Evolutionary conservation across 2,113 vertebrate genomes (phyloP).

Genomic region (Probosciger aterrimus): DNA sequence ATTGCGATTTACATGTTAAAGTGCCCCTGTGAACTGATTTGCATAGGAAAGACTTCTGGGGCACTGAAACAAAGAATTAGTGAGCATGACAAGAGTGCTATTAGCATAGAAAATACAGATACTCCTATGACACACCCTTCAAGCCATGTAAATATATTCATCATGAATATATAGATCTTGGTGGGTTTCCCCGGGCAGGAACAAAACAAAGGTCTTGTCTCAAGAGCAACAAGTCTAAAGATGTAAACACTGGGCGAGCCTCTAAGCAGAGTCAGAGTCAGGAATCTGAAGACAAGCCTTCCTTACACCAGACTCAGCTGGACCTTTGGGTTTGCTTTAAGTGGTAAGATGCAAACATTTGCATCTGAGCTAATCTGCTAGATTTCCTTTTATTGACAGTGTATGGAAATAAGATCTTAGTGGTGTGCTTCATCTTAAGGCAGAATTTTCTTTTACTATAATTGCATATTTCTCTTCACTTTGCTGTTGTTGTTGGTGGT

Average conservation of each 20-base stretch:
- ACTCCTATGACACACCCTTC: slow-evolving; percentile 27
- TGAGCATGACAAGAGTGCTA: slow-evolving; percentile 41
- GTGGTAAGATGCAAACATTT: neutral
- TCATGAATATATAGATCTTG: slow-evolving; percentile 40
- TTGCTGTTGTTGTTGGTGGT: neutral
- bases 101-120: slow-evolving; percentile 61
- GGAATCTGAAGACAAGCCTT: neutral
- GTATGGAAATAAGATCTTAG: neutral
- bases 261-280: neutral
- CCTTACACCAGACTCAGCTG: neutral
- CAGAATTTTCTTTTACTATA: neutral
- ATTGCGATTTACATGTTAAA: slow-evolving; percentile 76
- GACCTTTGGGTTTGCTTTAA: neutral
- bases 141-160: slow-evolving; percentile 35
- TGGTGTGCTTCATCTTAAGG: neutral
- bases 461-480: neutral
- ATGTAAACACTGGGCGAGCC: neutral
- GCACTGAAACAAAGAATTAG: slow-evolving; percentile 69
- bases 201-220: neutral
- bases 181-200: neutral
- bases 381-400: neutral
- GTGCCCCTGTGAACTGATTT: slow-evolving; percentile 70
- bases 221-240: neutral
- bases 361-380: neutral
- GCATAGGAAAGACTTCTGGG: slow-evolving; percentile 69